phyloP scores from a whole-genome alignment of 2,888 invertebrate genomes.

The Caradrina clavipalpis region DNA sequence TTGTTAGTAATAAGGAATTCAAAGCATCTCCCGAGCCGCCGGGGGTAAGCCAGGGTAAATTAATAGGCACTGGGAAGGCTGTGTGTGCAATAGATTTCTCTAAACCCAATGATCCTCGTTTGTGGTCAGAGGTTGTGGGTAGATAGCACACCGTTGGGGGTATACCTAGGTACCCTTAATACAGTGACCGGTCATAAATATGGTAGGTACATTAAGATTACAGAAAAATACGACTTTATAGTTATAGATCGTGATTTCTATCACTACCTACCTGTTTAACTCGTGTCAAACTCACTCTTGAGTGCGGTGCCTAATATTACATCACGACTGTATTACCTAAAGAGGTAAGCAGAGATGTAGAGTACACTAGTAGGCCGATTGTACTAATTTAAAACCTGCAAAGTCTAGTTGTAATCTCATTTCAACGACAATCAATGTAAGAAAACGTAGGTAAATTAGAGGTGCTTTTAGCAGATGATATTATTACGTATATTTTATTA shows the following conservation, averaged over 20 bases:
- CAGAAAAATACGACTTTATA: not conserved
- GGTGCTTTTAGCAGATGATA: too few species aligned
- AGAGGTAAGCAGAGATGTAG: too few species aligned
- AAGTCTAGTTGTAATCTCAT: too few species aligned
- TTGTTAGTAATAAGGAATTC: slow-evolving; percentile 24
- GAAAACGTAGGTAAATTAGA: too few species aligned
- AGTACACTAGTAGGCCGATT: too few species aligned
- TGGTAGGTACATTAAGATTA: not conserved
- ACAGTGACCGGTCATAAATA: not conserved
- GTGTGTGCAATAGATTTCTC: slow-evolving; percentile 49
- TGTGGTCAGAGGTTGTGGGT: slow-evolving; percentile 29
- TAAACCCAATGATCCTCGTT: slow-evolving; percentile 38
- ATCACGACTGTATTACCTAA: too few species aligned
- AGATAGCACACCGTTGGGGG: slow-evolving; percentile 24
- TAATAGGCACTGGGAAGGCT: slow-evolving; percentile 40
- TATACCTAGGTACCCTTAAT: not conserved
- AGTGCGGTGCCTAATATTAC: too few species aligned
- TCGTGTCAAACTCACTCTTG: too few species aligned
- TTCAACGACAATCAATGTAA: too few species aligned
- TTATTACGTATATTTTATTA: too few species aligned
- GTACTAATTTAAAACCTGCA: too few species aligned
- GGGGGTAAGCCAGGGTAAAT: slow-evolving; percentile 39
- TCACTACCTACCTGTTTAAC: too few species aligned
- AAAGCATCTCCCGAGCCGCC: slow-evolving; percentile 10
- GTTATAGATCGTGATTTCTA: not conserved